Conservation (phyloP, 2,888 invertebrate genomes). For the Trichopoda pennipes region DNA sequence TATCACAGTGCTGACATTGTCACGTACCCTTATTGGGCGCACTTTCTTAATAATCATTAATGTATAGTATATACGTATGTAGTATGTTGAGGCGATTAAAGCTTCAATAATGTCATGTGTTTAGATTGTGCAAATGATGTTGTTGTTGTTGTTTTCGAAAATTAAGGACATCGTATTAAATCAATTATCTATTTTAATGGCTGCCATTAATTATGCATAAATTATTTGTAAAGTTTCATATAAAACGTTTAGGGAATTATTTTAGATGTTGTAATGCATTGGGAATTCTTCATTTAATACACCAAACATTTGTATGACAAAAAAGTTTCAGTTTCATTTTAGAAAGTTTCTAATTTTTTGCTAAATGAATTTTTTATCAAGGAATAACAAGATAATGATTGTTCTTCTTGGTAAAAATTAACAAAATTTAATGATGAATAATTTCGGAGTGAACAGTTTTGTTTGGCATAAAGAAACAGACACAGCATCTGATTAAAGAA, state of each 20-base stretch:
- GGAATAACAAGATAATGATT: no score
- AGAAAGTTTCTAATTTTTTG: no score
- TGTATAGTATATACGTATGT: no score
- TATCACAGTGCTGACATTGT: slow-evolving; percentile 1
- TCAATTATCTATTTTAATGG: slow-evolving; percentile 57
- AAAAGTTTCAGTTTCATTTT: no score
- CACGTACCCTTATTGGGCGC: background rate
- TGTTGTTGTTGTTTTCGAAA: background rate
- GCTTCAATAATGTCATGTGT: background rate
- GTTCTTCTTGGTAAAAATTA: no score
- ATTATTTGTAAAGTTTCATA: slow-evolving; percentile 22
- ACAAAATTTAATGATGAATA: no score
- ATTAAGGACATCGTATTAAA: slow-evolving; percentile 50
- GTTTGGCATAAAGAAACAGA: no score
- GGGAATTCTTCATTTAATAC: background rate
- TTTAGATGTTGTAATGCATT: background rate
- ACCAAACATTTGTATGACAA: background rate
- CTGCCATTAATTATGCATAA: slow-evolving; percentile 50
- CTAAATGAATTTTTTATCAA: no score
- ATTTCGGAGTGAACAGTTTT: no score
- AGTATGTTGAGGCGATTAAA: background rate
- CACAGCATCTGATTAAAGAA: no score
- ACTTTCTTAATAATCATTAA: background rate
- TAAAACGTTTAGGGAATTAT: background rate
- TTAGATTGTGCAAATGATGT: background rate